Evolutionary conservation across 2,888 invertebrate genomes (phyloP).

Genomic region (Drosophila melanocephala): DNA sequence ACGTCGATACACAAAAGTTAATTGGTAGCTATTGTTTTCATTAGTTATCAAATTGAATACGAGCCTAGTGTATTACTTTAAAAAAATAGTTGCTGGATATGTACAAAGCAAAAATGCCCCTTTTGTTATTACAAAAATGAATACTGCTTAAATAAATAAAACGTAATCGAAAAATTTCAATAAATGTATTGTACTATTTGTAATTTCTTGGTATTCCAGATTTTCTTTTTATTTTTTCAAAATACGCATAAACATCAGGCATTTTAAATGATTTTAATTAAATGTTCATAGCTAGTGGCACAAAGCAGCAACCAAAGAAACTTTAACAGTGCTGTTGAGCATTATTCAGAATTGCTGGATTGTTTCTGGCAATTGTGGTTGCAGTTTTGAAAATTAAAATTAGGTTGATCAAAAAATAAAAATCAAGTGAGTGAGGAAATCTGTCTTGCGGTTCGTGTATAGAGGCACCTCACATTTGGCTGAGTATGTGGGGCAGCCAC

Average conservation of each 20-base stretch:
- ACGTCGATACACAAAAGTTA: background rate
- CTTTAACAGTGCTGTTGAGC: too few relatives aligned
- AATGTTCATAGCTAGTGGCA: slow-evolving; percentile 50
- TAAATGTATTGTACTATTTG: background rate
- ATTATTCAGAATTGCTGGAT: background rate
- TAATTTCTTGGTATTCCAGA: background rate
- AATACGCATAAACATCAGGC: background rate
- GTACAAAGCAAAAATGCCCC: background rate
- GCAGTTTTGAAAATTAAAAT: slow-evolving; percentile 5
- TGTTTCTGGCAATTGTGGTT: slow-evolving; percentile 18
- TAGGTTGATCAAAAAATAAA: slow-evolving; percentile 9
- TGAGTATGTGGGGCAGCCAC: slow-evolving; percentile 27
- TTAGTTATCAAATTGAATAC: background rate
- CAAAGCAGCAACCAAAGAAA: background rate
- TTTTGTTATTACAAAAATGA: slow-evolving; percentile 14
- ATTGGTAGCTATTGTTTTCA: background rate
- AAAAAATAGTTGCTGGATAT: background rate
- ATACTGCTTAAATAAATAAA: slow-evolving; percentile 31
- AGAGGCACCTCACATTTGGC: background rate
- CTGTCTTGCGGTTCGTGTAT: slow-evolving; percentile 5
- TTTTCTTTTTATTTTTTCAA: background rate
- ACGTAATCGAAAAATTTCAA: background rate
- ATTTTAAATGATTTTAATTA: slow-evolving; percentile 44
- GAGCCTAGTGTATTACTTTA: background rate
- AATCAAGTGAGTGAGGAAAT: background rate